phyloP scores from a whole-genome alignment of 2,113 vertebrate genomes.

The Vidua chalybeata region DNA sequence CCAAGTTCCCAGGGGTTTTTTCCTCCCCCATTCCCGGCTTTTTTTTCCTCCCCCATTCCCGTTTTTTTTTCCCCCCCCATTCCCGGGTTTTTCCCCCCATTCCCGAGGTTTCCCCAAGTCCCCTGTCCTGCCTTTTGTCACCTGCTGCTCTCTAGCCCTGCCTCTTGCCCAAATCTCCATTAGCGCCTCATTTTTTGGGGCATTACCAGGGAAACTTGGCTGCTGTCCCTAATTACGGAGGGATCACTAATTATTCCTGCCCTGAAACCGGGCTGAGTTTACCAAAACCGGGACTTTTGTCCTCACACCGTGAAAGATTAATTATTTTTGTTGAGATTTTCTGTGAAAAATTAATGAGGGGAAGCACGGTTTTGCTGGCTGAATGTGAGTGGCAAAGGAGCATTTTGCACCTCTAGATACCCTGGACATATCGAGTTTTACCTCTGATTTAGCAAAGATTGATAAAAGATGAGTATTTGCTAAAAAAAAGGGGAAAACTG shows the following conservation, averaged over 20 bases:
- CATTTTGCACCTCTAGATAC: too few relatives aligned
- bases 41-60: too few relatives aligned
- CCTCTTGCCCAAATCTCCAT: too few relatives aligned
- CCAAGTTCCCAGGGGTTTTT: too few relatives aligned
- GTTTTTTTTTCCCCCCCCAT: too few relatives aligned
- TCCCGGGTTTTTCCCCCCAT: too few relatives aligned
- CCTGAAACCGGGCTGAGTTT: background rate
- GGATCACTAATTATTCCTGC: background rate
- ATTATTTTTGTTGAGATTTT: too few relatives aligned
- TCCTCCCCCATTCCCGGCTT: too few relatives aligned
- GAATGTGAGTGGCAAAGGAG: background rate
- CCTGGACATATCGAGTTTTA: accelerated
- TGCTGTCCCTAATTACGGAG: too few relatives aligned
- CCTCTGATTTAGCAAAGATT: background rate
- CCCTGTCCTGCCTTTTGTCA: background rate
- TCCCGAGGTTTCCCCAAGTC: too few relatives aligned
- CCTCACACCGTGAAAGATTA: too few relatives aligned
- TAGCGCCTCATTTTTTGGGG: accelerated
- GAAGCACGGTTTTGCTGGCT: background rate
- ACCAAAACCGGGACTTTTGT: accelerated
- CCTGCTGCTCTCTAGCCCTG: too few relatives aligned
- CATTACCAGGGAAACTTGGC: accelerated
- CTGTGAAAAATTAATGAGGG: background rate
- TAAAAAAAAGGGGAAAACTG: background rate
- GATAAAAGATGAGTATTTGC: background rate